Evolutionary conservation across 2,797 vertebrate genomes (phyloP).

Genomic region (Melopsittacus undulatus): DNA sequence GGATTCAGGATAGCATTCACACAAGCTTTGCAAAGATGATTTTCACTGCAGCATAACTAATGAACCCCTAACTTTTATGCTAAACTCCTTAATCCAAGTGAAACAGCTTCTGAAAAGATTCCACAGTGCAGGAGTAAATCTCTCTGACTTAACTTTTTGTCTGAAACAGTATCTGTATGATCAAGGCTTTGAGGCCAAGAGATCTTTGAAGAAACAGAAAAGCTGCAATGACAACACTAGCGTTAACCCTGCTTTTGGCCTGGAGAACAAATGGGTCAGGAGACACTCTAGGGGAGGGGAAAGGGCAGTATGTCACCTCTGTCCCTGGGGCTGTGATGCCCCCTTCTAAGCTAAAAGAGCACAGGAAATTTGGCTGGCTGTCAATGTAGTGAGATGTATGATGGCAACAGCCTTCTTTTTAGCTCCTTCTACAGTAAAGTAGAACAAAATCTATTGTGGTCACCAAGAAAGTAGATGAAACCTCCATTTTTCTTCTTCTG

Average conservation of each 20-base stretch:
- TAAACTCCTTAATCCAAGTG: background rate
- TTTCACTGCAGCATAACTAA: background rate
- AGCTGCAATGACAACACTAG: rapidly evolving
- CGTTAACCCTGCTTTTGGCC: background rate
- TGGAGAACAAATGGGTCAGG: background rate
- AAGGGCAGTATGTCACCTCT: background rate
- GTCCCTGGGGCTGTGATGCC: background rate
- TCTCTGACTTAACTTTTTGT: background rate
- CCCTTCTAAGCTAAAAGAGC: background rate
- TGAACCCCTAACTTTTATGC: background rate
- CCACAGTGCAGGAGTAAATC: background rate
- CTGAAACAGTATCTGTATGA: background rate
- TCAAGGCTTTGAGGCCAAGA: background rate
- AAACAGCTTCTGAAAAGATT: background rate
- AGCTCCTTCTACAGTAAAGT: background rate
- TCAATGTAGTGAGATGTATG: rapidly evolving
- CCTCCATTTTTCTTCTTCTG: background rate
- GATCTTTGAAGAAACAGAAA: background rate
- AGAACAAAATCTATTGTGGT: background rate
- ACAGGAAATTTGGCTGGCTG: background rate
- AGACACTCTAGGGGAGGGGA: background rate
- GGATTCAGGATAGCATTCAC: background rate
- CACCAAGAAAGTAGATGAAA: background rate
- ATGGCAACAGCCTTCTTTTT: background rate
- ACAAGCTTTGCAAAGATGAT: background rate